These are phyloP conservation scores for Drosophila niveifrons DNA, from an alignment of 2,888 invertebrate species.

Conservation along the genomic window DNA sequence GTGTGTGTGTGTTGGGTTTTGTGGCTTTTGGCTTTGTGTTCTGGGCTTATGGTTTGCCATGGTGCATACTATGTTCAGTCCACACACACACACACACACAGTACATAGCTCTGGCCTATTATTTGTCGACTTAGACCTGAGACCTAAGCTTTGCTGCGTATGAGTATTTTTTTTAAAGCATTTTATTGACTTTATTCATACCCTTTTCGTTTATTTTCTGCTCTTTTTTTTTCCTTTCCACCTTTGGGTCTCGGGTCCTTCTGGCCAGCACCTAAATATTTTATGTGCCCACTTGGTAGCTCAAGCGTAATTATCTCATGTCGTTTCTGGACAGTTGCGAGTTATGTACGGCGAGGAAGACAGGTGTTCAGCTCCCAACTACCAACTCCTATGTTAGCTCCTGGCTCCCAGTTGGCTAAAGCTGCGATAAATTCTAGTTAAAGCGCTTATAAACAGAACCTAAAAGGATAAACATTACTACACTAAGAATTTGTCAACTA, in stretches of 20 bases:
- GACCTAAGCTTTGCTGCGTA: constrained; percentile 23
- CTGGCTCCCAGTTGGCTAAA: constrained; percentile 37
- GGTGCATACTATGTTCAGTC: not conserved
- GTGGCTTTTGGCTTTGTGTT: constrained; percentile 43
- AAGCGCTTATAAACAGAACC: constrained; percentile 24
- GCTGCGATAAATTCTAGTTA: constrained; percentile 54
- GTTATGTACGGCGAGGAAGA: constrained; percentile 32
- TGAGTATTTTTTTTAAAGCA: constrained; percentile 49
- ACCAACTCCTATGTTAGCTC: too few relatives aligned
- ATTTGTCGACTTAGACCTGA: constrained; percentile 57
- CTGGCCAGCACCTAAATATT: constrained; percentile 45
- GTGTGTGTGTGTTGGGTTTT: constrained; percentile 28
- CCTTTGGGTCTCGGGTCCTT: constrained; percentile 5
- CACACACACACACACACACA: not conserved
- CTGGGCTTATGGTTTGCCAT: constrained; percentile 25
- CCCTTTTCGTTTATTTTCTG: constrained; percentile 28
- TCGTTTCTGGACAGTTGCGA: constrained; percentile 35
- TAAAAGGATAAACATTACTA: constrained; percentile 37
- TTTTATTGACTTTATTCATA: constrained; percentile 52
- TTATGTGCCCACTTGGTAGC: constrained; percentile 49
- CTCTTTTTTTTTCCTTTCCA: not conserved
- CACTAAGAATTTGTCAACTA: constrained; percentile 21
- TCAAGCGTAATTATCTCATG: constrained; percentile 57
- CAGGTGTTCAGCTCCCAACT: constrained; percentile 31
- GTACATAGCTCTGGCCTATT: constrained; percentile 38